Base-by-base conservation (phyloP, 2,113 vertebrate genomes). In the Taxidea taxus region DNA sequence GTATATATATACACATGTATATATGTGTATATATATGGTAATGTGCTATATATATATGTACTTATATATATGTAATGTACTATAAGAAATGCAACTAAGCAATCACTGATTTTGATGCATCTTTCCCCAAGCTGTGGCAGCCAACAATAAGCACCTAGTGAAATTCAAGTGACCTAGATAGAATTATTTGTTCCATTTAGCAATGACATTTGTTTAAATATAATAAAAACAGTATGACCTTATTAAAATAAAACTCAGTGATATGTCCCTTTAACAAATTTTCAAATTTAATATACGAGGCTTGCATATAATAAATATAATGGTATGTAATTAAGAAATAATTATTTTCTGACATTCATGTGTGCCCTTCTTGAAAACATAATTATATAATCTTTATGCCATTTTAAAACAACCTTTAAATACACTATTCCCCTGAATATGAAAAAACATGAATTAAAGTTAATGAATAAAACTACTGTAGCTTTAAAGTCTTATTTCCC, bases 181-280 rank as follows among this genome's bases (percentile, higher is more conserved):
- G 0, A 44, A 42, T 49, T 84, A 37, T 29, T 83, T 60, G 60
- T 62, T 93, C 39, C 37, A 81, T 87, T 92, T 90, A 87, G 90
- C 88, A 92, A 75, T 85, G 44, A 93, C 80, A 15, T 20, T 7
- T 89, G 18, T 94, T 68, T 87, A 90, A 84, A 93, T 60, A 82
- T 7, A 75, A 39, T 74, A 70, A 96, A 90, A 92, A 54, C 2
- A 89, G n/a, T 39, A 60, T 51, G 25, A 66, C 11, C 44, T 89
- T 84, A 91, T 75, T 90, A 97, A 92, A 96, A 93, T 85, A 96
- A 97, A 95, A 97, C 49, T 84, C 58, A 95, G 77, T 4, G 20
- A 90, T 42, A 85, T 34, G 7, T 96, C 21, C 29, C 44, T 98
- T 94, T 51, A 85, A 87, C 66, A 95, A 51, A 49, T 90, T 78